Conservation (phyloP, 2,113 vertebrate species). For the Limnothrissa miodon region DNA sequence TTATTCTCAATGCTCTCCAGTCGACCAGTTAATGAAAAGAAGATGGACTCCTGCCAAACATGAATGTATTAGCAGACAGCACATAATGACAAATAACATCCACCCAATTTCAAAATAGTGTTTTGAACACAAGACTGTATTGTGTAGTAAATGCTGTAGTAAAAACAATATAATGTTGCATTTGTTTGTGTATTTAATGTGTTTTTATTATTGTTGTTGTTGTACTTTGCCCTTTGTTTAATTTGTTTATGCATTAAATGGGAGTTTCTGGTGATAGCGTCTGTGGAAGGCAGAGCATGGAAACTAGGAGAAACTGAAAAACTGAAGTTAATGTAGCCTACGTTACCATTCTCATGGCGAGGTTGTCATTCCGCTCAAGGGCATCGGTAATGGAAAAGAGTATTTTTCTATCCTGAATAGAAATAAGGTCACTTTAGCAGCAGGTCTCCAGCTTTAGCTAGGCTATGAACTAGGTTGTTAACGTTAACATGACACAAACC, state of each 20-base stretch:
- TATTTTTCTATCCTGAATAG: neutral
- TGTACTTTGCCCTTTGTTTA: too few species aligned
- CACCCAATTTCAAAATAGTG: too few species aligned
- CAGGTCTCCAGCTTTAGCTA: neutral
- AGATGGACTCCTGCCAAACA: neutral
- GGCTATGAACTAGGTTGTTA: neutral
- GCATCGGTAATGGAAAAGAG: neutral
- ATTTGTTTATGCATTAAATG: too few species aligned
- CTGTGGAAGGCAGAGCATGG: too few species aligned
- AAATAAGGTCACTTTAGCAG: neutral
- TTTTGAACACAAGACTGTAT: too few species aligned
- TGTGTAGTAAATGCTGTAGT: neutral
- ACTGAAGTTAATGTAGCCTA: neutral
- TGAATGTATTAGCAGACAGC: neutral
- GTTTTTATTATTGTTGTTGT: too few species aligned
- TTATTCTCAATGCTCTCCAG: neutral
- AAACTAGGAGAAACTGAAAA: neutral
- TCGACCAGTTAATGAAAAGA: neutral
- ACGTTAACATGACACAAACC: constrained; percentile 9
- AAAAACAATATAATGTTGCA: too few species aligned
- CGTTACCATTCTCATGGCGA: neutral
- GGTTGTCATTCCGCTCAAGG: neutral
- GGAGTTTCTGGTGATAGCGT: too few species aligned
- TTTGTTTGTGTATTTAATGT: too few species aligned
- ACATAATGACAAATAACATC: neutral